Evolutionary conservation across 2,797 vertebrate species (phyloP), one percentile per base, ranked within the genome.

Genomic region (Capromys pilorides): DNA sequence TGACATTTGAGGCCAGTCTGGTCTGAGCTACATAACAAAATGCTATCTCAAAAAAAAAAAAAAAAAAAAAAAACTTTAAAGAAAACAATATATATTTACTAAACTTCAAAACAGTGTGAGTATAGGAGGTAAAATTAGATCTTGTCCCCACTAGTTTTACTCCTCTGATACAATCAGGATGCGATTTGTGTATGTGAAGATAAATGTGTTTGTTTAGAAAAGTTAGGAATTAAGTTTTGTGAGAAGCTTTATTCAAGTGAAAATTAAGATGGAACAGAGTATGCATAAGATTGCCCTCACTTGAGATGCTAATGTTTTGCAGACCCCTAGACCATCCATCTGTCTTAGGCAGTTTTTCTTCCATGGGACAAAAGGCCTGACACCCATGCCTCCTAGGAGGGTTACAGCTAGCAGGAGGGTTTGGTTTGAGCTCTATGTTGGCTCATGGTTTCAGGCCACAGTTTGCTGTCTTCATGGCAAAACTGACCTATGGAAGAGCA

Each of bases 101-200:
- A 93, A 93, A 73, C 57, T 24, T 92, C 66, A 51, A 86, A 94
- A 54, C 31, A 75, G 22, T 14, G 36, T 19, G 11, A 54, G 95
- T 71, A 22, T 33, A 93, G 21, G 33, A 95, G 9, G 3, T 61
- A 22, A 87, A 88, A 79, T 71, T 33, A 81, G n/a, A 82, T 51
- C 84, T 33, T 91, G 21, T 78, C 1, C 0, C 9, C 45, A 73
- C 22, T 19, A 82, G 73, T 41, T 94, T 66, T 86, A 85, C 14
- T 71, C 11, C 24, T 36, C 31, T 79, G 16, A 94, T n/a, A 16
- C 26, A 69, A 94, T 69, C 28, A 84, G 64, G 59, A 81, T 28
- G 51, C 22, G 75, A 45, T 33, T 31, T 33, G 7, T 78, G 26
- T 31, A 13, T 77, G 75, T 77, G 33, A 10, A 41, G 11, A 9